A percentile compares a stretch with the other conserved stretches of the same genome.
phyloP scores from a whole-genome alignment of 2,888 invertebrate genomes.

The Hypercompe scribonia region DNA sequence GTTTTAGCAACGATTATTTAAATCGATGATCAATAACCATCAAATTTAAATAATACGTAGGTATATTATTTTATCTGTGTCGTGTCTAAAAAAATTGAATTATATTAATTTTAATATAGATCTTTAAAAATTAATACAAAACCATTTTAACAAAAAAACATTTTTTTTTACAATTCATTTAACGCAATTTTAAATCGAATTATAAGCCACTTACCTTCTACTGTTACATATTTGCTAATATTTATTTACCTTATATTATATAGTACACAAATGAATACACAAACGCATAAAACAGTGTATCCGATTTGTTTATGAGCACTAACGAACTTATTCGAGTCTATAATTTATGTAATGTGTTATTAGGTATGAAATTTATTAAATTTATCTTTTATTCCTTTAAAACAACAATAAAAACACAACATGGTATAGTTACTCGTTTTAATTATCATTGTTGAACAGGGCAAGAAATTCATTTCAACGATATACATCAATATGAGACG shows the following conservation, averaged over 20 bases:
- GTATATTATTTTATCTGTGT: conserved; percentile 16
- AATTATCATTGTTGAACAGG: not conserved
- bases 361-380: not conserved
- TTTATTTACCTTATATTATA: not conserved
- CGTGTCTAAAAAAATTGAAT: not conserved
- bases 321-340: not conserved
- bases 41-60: conserved; percentile 21
- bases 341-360: not conserved
- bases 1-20: conserved; percentile 34
- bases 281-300: not conserved
- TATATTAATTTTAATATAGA: not conserved
- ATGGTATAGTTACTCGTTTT: not conserved
- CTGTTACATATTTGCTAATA: not conserved
- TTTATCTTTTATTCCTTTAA: not conserved
- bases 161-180: too few species aligned
- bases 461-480: not conserved
- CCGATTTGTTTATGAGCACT: too few species aligned
- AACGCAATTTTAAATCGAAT: not conserved
- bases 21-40: conserved; percentile 28
- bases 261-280: not conserved
- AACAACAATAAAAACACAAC: not conserved
- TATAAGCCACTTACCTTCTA: not conserved
- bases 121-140: not conserved
- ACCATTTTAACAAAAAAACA: too few species aligned
- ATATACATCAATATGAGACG: not conserved